Evolutionary conservation across 2,113 vertebrate genomes (phyloP).

Genomic region (Plecotus auritus): DNA sequence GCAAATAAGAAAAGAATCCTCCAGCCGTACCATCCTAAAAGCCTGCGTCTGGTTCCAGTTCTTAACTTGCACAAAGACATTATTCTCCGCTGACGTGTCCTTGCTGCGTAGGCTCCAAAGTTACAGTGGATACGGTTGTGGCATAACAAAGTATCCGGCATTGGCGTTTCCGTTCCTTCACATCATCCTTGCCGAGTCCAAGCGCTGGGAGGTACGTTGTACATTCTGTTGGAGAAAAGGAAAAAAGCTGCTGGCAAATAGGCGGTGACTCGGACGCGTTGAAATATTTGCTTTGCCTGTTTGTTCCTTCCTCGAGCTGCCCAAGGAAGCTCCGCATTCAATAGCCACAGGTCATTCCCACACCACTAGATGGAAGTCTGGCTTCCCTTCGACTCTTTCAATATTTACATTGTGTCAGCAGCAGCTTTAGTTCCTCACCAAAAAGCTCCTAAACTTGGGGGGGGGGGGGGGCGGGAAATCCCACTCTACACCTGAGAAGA

Average conservation of each 20-base stretch:
- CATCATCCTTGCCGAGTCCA: neutral
- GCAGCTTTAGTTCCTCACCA: neutral
- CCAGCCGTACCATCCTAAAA: neutral
- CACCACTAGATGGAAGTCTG: conserved; percentile 11
- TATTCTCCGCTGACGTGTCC: neutral
- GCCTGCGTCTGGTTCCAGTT: neutral
- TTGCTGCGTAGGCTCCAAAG: neutral
- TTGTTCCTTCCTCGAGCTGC: neutral
- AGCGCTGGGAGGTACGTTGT: neutral
- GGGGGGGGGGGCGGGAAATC: too few species aligned
- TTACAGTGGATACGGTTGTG: neutral
- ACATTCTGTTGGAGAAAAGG: neutral
- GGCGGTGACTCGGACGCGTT: neutral
- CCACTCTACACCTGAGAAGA: neutral
- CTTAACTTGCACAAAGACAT: neutral
- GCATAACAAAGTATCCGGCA: neutral
- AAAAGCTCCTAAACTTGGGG: neutral
- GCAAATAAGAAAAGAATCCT: neutral
- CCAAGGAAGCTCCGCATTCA: accelerated
- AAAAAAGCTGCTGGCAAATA: neutral
- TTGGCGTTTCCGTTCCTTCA: neutral
- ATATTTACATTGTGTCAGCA: neutral
- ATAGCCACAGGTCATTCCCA: neutral
- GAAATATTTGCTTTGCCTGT: neutral
- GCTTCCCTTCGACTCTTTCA: conserved; percentile 11